Base-by-base conservation (phyloP, 1,140 invertebrate genomes). In the Listronotus bonariensis region DNA sequence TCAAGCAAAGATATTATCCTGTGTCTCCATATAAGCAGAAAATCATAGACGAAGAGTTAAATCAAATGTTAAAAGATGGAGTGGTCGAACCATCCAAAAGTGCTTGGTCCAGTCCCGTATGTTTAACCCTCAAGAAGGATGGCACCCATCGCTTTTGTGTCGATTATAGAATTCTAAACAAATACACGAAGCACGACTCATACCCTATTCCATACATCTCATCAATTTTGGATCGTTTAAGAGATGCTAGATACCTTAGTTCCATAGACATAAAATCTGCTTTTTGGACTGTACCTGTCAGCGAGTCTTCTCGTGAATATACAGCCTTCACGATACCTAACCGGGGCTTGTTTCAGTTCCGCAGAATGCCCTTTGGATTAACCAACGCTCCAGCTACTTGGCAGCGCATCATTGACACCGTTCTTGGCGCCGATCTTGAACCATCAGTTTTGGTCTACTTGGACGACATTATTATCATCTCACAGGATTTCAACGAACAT, bases 291-390 rank as follows among this genome's bases (percentile, higher is more conserved):
- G 65, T 83, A 4, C 51, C 51, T 31, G 51, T 84, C 10, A 48
- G 73, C 7, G 10, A 57, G 9, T 54, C 70, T 4, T 72, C 76
- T 53, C 73, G 64, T 11, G 31, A 73, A 26, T 78, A 80, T 51
- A 82, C 81, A 0, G 81, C 80, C 0, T 81, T 82, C 64, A 65
- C 68, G 0, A 55, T 77, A 11, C 71, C 73, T n/a, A 62, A 60
- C 12, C 54, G 61, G 14, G 76, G 76, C 0, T 7, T 43, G n/a
- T 15, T 6, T 43, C 34, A 77, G 11, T 77, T 76, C 55, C 73
- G 65, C 31, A n/a, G 46, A 8, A 73, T 70, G 45, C 59, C 74
- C 6, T 76, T 75, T 60, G 75, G 75, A 2, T 32, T 78, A 2
- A 43, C 54, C 10, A 71, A 80, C 62, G 74, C 76, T 6, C 73